A percentile compares a stretch with the other conserved stretches of the same genome.
These are phyloP conservation scores for Polydrusus pterygomalis DNA, from an alignment of 2,888 invertebrate species.

Conservation along the genomic window DNA sequence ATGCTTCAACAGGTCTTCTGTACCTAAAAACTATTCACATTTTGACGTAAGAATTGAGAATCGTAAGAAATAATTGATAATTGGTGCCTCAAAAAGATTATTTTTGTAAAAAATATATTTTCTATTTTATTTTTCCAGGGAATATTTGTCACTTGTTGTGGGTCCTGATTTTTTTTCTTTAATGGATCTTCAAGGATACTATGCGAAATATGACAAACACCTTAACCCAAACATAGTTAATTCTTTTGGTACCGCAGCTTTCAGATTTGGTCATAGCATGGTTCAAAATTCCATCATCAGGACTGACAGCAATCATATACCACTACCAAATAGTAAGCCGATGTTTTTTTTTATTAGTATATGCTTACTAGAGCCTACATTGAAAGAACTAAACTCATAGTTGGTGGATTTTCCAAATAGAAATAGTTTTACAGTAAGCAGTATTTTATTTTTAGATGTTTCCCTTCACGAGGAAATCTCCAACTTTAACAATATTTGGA, in stretches of 20 bases:
- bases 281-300: constrained; percentile 87
- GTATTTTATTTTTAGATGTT: constrained; percentile 78
- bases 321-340: constrained; percentile 82
- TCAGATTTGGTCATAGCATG: constrained; percentile 90
- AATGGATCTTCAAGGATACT: constrained; percentile 82
- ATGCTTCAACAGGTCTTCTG: no score
- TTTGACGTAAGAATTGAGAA: no score
- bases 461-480: constrained; percentile 86
- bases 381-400: no score
- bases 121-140: constrained; percentile 69
- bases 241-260: constrained; percentile 87
- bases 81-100: no score
- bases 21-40: no score
- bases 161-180: constrained; percentile 86
- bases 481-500: constrained; percentile 82
- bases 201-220: constrained; percentile 80
- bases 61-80: no score
- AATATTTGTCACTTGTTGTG: constrained; percentile 86
- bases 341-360: no score
- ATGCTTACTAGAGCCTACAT: no score
- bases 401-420: no score
- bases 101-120: no score
- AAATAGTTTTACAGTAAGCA: neutral
- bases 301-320: constrained; percentile 81
- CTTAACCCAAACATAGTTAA: constrained; percentile 86